Conservation (phyloP, 2,797 vertebrate genomes). For the Sebastes minor region DNA sequence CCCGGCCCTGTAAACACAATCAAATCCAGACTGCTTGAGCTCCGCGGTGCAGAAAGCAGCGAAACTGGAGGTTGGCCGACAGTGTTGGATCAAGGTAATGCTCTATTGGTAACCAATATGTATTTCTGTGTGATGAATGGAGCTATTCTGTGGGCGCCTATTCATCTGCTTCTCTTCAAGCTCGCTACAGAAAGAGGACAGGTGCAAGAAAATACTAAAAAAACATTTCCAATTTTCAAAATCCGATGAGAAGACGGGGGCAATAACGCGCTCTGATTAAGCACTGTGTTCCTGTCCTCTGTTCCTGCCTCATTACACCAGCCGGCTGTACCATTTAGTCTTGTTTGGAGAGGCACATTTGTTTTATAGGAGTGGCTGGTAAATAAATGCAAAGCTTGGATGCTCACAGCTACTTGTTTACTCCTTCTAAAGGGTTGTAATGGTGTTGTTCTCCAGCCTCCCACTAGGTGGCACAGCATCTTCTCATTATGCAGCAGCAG, state of each 20-base stretch:
- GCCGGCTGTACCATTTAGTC: slow-evolving; percentile 31
- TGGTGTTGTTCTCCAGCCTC: slow-evolving; percentile 7
- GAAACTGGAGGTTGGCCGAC: neutral
- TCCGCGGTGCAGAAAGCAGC: neutral
- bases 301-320: slow-evolving; percentile 42
- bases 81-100: neutral
- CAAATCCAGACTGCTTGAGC: neutral
- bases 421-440: neutral
- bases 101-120: slow-evolving; percentile 8
- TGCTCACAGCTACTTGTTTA: slow-evolving; percentile 56
- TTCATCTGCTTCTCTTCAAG: neutral
- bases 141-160: neutral
- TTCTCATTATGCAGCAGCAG: slow-evolving; percentile 60
- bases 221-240: slow-evolving; percentile 3
- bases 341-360: slow-evolving; percentile 51
- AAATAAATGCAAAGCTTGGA: slow-evolving; percentile 59
- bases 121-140: slow-evolving; percentile 13
- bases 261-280: slow-evolving; percentile 32
- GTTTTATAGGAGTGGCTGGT: slow-evolving; percentile 55
- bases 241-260: slow-evolving; percentile 14
- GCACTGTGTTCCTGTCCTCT: slow-evolving; percentile 13
- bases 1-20: neutral
- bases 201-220: slow-evolving; percentile 8
- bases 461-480: slow-evolving; percentile 82
- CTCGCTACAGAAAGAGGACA: neutral